These are phyloP conservation scores for Ophion ellenae DNA, from an alignment of 2,888 invertebrate genomes.

Conservation along the genomic window DNA sequence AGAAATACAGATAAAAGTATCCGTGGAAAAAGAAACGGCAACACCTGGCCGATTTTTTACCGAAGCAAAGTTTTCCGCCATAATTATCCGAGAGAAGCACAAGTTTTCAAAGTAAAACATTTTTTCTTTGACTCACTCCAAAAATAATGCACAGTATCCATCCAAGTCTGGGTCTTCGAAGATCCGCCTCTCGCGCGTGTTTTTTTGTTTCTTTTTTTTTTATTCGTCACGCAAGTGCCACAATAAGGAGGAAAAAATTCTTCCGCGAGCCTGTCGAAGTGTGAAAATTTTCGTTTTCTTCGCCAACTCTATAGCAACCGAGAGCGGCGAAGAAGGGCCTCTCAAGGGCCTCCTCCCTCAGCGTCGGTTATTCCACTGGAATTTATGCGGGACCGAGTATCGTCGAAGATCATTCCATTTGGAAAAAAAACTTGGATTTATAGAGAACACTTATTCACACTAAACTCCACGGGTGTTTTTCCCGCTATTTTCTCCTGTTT, in stretches of 20 bases:
- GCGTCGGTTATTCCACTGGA: slow-evolving; percentile 38
- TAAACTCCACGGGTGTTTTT: background rate
- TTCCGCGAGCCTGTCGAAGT: slow-evolving; percentile 26
- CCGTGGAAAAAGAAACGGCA: background rate
- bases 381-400: slow-evolving; percentile 18
- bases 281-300: slow-evolving; percentile 7
- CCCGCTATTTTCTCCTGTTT: background rate
- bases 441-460: slow-evolving; percentile 33
- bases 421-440: background rate
- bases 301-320: slow-evolving; percentile 1
- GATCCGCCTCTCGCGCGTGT: slow-evolving; percentile 67
- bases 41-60: background rate
- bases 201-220: slow-evolving; percentile 45
- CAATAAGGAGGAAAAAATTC: slow-evolving; percentile 56
- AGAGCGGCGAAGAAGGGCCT: slow-evolving; percentile 36
- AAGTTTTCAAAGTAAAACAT: too few species aligned
- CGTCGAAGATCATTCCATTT: slow-evolving; percentile 43
- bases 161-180: slow-evolving; percentile 78
- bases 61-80: background rate
- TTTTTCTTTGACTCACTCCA: slow-evolving; percentile 80
- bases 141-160: slow-evolving; percentile 84
- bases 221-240: slow-evolving; percentile 57
- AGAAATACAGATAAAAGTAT: too few species aligned
- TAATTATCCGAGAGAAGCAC: too few species aligned
- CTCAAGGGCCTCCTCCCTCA: slow-evolving; percentile 53